Evolutionary conservation across 2,797 vertebrate species (phyloP), one percentile per base, ranked within the genome.

Genomic region (Enteromius argenteus): DNA sequence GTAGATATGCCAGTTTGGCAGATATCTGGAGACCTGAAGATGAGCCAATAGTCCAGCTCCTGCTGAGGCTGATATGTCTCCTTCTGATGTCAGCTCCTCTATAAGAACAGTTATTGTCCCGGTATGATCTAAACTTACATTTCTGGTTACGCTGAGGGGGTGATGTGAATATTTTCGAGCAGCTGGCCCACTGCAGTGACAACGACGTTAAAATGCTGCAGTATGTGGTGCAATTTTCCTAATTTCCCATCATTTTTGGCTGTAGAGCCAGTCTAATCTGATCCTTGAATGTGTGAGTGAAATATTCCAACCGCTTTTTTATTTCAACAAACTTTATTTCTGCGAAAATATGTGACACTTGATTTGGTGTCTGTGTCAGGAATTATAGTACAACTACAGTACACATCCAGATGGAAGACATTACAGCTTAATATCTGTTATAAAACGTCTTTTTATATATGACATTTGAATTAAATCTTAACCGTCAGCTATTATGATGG

Each of bases 291-390:
- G 17, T 76, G 51, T 32, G 5, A 2, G 13, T 3, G 21, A 58
- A 81, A 23, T 30, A 44, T 35, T 51, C 42, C 77, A 44, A 49
- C 66, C 66, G 37, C 9, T 51, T 81, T 56, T 85, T 84, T 35
- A 85, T 83, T 23, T 89, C 74, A 85, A 35, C 79, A 44, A 89
- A 79, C 81, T 87, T 90, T 87, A 89, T 85, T 35, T 80, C 73
- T 81, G 75, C 84, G 42, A 86, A 78, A 80, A 81, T 30, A 71
- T 81, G 77, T 53, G 88, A 84, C 80, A 79, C 82, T 64, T 80
- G 11, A 74, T 79, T 69, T 81, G 67, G 78, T 76, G 86, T 44
- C 35, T 64, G 71, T 85, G 75, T 49, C 46, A 84, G 62, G 80
- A 87, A 89, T 77, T 86, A 86, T 80, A 82, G 89, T 86, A 72